Percentiles rank a stretch among this genome's conserved stretches.
Conservation (phyloP, 2,797 vertebrate species). For the Dromococcyx pavoninus region DNA sequence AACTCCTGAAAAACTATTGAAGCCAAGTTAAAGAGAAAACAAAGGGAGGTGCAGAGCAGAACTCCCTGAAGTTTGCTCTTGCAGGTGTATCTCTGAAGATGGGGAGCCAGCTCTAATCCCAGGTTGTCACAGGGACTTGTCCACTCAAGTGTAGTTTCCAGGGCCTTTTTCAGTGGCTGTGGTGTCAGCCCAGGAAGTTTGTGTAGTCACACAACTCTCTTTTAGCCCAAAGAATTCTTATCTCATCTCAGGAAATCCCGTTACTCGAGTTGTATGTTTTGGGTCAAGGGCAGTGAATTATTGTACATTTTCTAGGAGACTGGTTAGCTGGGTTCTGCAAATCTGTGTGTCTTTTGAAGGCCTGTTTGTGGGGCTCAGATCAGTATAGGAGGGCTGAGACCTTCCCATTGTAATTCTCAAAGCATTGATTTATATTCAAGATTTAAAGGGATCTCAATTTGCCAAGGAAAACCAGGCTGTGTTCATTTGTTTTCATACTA, state of each 20-base stretch:
- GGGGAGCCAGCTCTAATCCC: neutral
- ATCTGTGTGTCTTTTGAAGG: neutral
- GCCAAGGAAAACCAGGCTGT: neutral
- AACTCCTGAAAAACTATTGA: neutral
- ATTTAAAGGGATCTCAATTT: neutral
- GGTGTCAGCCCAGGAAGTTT: neutral
- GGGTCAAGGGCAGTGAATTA: neutral
- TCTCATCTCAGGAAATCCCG: neutral
- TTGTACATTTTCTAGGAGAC: accelerated
- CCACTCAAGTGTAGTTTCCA: neutral
- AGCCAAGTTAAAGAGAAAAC: neutral
- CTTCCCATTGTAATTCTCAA: neutral
- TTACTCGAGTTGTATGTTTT: neutral
- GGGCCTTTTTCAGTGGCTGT: neutral
- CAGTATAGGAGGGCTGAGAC: neutral
- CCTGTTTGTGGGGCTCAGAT: neutral
- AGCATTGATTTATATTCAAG: neutral
- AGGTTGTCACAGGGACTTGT: neutral
- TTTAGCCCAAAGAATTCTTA: neutral
- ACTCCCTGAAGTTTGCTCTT: neutral
- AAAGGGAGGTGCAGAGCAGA: neutral
- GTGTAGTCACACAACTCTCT: neutral
- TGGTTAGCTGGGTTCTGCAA: neutral
- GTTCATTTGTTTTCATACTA: neutral
- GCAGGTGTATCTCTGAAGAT: accelerated